Percentiles rank a stretch among this genome's conserved stretches.
phyloP scores from a whole-genome alignment of 2,888 invertebrate genomes.

The Cremastinae sp. region DNA sequence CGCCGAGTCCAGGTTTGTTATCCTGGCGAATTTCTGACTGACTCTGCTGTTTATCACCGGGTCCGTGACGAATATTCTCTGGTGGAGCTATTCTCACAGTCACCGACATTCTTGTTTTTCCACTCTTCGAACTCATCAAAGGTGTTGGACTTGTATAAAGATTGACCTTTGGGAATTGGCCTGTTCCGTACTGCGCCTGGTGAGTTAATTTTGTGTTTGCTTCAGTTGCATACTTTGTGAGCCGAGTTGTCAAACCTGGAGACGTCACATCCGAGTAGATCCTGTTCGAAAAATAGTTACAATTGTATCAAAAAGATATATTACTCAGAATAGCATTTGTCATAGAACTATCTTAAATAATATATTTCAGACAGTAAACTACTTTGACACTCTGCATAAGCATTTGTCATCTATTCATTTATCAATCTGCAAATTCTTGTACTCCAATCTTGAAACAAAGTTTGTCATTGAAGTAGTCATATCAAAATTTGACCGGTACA shows the following conservation, averaged over 20 bases:
- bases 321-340: too few relatives aligned
- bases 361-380: too few relatives aligned
- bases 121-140: conserved; percentile 69
- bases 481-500: too few relatives aligned
- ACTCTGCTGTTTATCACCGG: conserved; percentile 68
- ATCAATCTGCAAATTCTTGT: too few relatives aligned
- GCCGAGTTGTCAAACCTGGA: conserved; percentile 74
- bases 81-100: conserved; percentile 77
- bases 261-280: conserved; percentile 74
- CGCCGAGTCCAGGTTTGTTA: conserved; percentile 62
- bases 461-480: too few relatives aligned
- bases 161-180: conserved; percentile 78
- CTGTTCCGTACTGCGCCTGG: conserved; percentile 75
- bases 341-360: too few relatives aligned
- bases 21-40: conserved; percentile 63
- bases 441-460: too few relatives aligned
- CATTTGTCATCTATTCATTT: too few relatives aligned
- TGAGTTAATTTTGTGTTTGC: conserved; percentile 73
- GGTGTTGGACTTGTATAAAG: conserved; percentile 73
- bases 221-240: conserved; percentile 77
- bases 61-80: conserved; percentile 67
- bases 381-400: too few relatives aligned
- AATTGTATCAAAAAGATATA: too few relatives aligned
- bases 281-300: too few relatives aligned
- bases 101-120: conserved; percentile 71